Base-by-base conservation (phyloP, 2,888 invertebrate genomes). In the Cerceris rybyensis region DNA sequence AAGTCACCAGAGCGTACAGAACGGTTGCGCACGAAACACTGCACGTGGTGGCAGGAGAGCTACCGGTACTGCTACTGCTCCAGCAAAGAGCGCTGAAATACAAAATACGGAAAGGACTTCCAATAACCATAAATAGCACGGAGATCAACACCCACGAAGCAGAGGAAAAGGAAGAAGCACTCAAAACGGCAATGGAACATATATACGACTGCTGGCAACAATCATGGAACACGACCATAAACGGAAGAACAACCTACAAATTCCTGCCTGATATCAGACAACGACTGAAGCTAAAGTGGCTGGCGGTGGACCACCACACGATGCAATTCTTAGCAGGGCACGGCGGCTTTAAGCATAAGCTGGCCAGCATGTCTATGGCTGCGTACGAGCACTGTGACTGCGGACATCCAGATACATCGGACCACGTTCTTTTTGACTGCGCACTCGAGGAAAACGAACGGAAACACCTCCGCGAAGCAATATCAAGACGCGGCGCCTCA, bases 321-420 rank as follows among this genome's bases (percentile, higher is more conserved):
- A n/a, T 28, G 11, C 60, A 69, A 46, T 2, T 61, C 0, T 11
- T 61, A 0, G 8, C 69, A 6, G 69, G 69, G 0, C 61, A 69
- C 46, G 69, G 69, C 0, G 14, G 41, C 14, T 49, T 68, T 6
- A 46, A 2, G 5, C 14, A 55, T 14, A 54, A 50, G 42, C 6
- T 65, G 0, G 1, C n/a, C 0, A 4, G 42, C 2, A 11, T 65
- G 1, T n/a, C 16, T 6, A 16, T 65, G 1, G 1, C 17, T 5
- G 5, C 11, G 2, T 13, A n/a, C 8, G 5, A 13, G 0, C 0
- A 13, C 42, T 59, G 46, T 46, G 6, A 9, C 6, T 66, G 66
- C 2, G 66, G 66, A 2, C 6, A 13, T 17, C 0, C 13, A 1
- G 66, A 66, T 7, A n/a, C 57, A 0, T 6, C 39, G 5, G 6